Conservation (phyloP, 1,140 invertebrate species). For the Nephila pilipes region DNA sequence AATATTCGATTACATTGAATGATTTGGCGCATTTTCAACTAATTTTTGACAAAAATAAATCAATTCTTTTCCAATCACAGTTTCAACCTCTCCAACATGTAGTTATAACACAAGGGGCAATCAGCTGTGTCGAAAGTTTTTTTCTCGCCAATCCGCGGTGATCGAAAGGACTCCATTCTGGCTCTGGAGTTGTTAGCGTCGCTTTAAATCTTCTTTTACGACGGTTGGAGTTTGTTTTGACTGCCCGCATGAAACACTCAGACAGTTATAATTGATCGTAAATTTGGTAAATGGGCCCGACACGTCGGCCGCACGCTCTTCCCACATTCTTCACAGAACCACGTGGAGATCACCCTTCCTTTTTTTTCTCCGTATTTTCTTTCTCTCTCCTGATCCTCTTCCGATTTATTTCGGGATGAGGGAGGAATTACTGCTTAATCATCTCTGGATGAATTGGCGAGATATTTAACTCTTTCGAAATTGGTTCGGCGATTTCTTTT, state of each 20-base stretch:
- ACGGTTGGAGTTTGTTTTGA: slow-evolving; percentile 66
- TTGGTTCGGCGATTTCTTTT: too few species aligned
- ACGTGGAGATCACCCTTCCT: neutral
- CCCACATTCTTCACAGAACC: slow-evolving; percentile 49
- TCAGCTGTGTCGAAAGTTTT: too few species aligned
- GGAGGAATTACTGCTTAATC: neutral
- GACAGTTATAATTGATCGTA: slow-evolving; percentile 71
- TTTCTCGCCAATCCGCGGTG: neutral
- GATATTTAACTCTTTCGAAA: too few species aligned
- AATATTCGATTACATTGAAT: too few species aligned
- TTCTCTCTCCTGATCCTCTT: neutral
- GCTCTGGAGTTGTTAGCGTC: neutral
- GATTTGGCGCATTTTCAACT: too few species aligned
- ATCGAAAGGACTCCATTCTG: slow-evolving; percentile 13
- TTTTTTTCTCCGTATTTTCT: neutral
- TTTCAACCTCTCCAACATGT: too few species aligned
- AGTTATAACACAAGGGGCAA: too few species aligned
- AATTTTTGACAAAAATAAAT: too few species aligned
- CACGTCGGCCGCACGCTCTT: slow-evolving; percentile 27
- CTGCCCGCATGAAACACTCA: slow-evolving; percentile 67
- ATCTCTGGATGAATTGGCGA: too few species aligned
- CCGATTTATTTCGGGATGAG: slow-evolving; percentile 27
- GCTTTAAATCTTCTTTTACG: slow-evolving; percentile 72
- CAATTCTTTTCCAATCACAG: too few species aligned
- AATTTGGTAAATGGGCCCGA: slow-evolving; percentile 60